A percentile compares a stretch with the other conserved stretches of the same genome.
These are phyloP conservation scores for Xenentodon cancila DNA, from an alignment of 2,797 vertebrate species.

Conservation along the genomic window DNA sequence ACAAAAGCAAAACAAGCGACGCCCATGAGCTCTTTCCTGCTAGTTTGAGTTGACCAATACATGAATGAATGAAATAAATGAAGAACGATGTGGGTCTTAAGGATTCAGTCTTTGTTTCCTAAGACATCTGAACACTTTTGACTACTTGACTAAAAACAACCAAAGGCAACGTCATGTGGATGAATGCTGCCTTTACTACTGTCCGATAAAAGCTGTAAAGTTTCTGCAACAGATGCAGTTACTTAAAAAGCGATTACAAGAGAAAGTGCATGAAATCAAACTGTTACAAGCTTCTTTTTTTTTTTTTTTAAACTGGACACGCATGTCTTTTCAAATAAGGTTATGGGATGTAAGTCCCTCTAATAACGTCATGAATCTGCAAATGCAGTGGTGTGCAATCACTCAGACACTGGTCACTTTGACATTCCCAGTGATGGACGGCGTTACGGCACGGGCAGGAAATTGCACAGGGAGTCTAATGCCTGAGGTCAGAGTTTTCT, in stretches of 20 bases:
- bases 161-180: not conserved
- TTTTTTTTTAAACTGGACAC: not conserved
- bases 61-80: no score
- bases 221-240: not conserved
- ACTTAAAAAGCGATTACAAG: no score
- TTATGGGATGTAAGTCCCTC: not conserved
- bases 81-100: no score
- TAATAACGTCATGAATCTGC: not conserved
- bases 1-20: no score
- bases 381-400: not conserved
- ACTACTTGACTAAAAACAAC: not conserved
- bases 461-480: not conserved
- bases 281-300: not conserved
- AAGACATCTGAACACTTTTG: not conserved
- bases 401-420: not conserved
- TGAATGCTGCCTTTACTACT: not conserved
- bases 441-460: not conserved
- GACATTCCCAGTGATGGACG: not conserved
- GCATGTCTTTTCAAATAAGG: no score
- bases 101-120: not conserved
- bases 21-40: no score
- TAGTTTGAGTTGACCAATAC: no score
- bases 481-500: conserved; percentile 11
- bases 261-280: not conserved
- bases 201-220: not conserved